These are phyloP conservation scores for Onychostoma macrolepis DNA, from an alignment of 2,113 vertebrate species.

Conservation along the genomic window DNA sequence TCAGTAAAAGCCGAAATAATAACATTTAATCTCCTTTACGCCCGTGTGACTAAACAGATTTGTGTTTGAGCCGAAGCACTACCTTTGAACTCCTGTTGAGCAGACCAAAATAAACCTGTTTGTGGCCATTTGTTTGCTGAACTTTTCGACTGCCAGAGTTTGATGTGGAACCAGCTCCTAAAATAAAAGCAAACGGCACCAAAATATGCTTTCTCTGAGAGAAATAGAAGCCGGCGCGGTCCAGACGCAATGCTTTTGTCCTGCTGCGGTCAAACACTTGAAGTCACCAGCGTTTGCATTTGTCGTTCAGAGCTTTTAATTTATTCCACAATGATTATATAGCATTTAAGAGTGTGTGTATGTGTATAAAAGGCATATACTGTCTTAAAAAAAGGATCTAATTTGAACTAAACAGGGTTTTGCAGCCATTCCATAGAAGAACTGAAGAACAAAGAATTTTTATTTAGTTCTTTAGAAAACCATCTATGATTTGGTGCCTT, in stretches of 20 bases:
- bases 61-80: conserved; percentile 28
- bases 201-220: conserved; percentile 49
- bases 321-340: conserved; percentile 33
- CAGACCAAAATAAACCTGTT: conserved; percentile 19
- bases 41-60: conserved; percentile 50
- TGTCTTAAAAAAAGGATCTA: background rate
- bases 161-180: conserved; percentile 25
- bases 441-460: background rate
- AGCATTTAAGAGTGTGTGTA: background rate
- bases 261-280: conserved; percentile 27
- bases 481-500: background rate
- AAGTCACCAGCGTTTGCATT: background rate
- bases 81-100: conserved; percentile 39
- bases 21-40: conserved; percentile 46
- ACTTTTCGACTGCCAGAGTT: conserved; percentile 2
- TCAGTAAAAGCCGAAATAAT: conserved; percentile 23
- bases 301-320: conserved; percentile 26
- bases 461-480: background rate
- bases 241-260: conserved; percentile 10
- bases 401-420: background rate
- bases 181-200: conserved; percentile 17
- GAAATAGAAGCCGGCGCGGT: conserved; percentile 35
- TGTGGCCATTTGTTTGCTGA: conserved; percentile 11
- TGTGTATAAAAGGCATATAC: background rate
- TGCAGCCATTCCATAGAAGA: background rate